A percentile compares a stretch with the other conserved stretches of the same genome.
phyloP scores from a whole-genome alignment of 64 coral and sea anemone genomes.

The Porites australiensis region DNA sequence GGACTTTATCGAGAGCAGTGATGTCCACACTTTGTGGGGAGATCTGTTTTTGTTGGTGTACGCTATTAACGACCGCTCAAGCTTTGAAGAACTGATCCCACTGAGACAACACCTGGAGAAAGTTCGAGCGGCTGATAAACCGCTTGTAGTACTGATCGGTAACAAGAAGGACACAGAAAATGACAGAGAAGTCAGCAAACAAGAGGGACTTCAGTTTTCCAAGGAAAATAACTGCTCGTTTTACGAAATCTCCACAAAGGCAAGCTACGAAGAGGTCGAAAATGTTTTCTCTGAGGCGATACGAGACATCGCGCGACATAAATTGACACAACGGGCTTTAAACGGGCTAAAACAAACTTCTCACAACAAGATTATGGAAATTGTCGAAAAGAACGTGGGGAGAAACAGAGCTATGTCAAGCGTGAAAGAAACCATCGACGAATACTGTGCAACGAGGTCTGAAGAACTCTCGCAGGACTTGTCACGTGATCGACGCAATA shows the following conservation, averaged over 20 bases:
- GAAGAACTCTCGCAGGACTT: neutral
- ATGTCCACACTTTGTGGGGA: constrained; percentile 70
- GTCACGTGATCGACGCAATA: constrained; percentile 66
- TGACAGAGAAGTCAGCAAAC: constrained; percentile 45
- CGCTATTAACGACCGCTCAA: constrained; percentile 70
- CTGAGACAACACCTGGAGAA: constrained; percentile 34
- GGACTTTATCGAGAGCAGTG: constrained; percentile 62
- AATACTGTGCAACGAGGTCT: constrained; percentile 64
- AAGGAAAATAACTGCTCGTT: constrained; percentile 52
- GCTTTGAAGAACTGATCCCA: constrained; percentile 42
- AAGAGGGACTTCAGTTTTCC: constrained; percentile 48
- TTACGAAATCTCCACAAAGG: constrained; percentile 58
- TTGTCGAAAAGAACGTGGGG: constrained; percentile 68
- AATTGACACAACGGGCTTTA: constrained; percentile 30
- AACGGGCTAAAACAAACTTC: constrained; percentile 38
- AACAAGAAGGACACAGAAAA: constrained; percentile 71
- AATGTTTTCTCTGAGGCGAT: constrained; percentile 41
- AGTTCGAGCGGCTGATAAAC: constrained; percentile 23
- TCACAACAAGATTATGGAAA: constrained; percentile 74
- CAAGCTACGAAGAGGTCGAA: constrained; percentile 63
- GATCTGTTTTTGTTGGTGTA: constrained; percentile 76
- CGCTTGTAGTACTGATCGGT: constrained; percentile 53
- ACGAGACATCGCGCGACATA: constrained; percentile 19
- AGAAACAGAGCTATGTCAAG: constrained; percentile 82
- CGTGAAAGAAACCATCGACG: constrained; percentile 77